These are phyloP conservation scores for Drosophila buzzatii DNA, from an alignment of 2,888 invertebrate genomes.

Conservation along the genomic window DNA sequence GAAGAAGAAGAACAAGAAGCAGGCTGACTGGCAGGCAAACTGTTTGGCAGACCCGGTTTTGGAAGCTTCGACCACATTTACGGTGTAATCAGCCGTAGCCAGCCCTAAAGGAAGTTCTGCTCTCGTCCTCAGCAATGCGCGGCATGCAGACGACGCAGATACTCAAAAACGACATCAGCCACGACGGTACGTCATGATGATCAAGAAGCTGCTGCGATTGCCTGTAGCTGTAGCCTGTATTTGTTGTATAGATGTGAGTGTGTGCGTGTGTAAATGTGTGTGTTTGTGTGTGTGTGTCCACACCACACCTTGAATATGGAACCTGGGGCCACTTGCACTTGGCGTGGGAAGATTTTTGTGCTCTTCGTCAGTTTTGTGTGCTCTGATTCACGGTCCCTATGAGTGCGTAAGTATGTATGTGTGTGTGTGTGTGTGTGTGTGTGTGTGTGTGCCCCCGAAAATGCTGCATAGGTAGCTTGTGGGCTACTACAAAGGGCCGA, in stretches of 20 bases:
- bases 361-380: conserved; percentile 55
- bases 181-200: conserved; percentile 61
- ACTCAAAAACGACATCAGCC: conserved; percentile 55
- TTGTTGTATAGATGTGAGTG: conserved; percentile 21
- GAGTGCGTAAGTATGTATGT: conserved; percentile 9
- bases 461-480: conserved; percentile 59
- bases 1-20: conserved; percentile 1
- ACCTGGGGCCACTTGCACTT: conserved; percentile 70
- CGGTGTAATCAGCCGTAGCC: conserved; percentile 76
- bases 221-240: conserved; percentile 33
- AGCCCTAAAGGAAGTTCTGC: conserved; percentile 71
- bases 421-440: conserved; percentile 10
- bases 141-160: conserved; percentile 71
- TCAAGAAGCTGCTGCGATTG: conserved; percentile 56
- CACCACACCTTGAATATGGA: conserved; percentile 70
- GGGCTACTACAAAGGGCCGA: conserved; percentile 54
- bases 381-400: conserved; percentile 74
- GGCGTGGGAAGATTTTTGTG: conserved; percentile 85
- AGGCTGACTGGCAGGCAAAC: conserved; percentile 7
- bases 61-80: conserved; percentile 62
- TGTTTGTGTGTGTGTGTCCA: conserved; percentile 47
- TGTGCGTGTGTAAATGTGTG: conserved; percentile 28
- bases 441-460: conserved; percentile 29
- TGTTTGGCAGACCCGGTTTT: conserved; percentile 19
- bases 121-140: conserved; percentile 70